Percentiles rank a stretch among this genome's conserved stretches.
Evolutionary conservation across 2,888 invertebrate species (phyloP).

Genomic region (Vanessa cardui): DNA sequence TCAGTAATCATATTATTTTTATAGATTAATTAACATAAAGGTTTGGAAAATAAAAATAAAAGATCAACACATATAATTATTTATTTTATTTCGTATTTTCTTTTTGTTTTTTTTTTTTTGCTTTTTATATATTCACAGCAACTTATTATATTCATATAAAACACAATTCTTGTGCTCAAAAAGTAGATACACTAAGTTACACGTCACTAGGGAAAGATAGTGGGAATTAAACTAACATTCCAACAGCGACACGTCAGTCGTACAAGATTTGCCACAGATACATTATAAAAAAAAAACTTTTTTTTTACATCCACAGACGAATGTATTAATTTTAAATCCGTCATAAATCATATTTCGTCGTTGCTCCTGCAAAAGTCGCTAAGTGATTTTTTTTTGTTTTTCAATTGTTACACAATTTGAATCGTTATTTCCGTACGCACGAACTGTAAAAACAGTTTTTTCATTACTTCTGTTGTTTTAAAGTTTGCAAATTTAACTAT

Average conservation of each 20-base stretch:
- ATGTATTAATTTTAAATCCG: no score
- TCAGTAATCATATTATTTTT: neutral
- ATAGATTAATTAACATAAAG: neutral
- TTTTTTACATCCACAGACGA: neutral
- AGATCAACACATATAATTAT: slow-evolving; percentile 45
- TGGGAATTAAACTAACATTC: neutral
- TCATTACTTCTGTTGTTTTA: no score
- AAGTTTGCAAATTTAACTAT: no score
- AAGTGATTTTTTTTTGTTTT: no score
- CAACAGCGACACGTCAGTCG: slow-evolving; percentile 1
- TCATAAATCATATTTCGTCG: no score
- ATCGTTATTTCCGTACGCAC: no score
- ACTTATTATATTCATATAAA: slow-evolving; percentile 54
- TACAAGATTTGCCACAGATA: slow-evolving; percentile 15
- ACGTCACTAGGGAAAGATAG: slow-evolving; percentile 3
- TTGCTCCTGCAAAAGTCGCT: no score
- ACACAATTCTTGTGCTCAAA: slow-evolving; percentile 48
- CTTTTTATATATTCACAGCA: slow-evolving; percentile 60
- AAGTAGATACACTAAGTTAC: slow-evolving; percentile 19
- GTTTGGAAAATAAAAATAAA: neutral
- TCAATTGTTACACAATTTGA: no score
- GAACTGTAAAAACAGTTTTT: no score
- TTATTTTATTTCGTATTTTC: slow-evolving; percentile 55
- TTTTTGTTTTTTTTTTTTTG: slow-evolving; percentile 48
- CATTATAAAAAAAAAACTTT: neutral